These are phyloP conservation scores for Muscina levida DNA, from an alignment of 2,888 invertebrate species.

Conservation along the genomic window DNA sequence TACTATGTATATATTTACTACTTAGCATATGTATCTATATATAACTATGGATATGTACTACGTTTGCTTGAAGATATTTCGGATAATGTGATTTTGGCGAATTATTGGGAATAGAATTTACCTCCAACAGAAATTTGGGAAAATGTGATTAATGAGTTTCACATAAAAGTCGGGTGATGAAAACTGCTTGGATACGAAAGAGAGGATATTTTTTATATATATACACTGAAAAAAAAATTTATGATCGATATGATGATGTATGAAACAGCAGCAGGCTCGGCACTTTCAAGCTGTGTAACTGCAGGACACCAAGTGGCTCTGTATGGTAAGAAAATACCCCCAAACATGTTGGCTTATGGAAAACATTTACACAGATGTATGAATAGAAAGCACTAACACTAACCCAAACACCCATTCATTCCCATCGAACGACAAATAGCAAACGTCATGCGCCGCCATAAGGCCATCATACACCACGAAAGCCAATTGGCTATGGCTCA, in stretches of 20 bases:
- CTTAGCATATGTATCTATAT: neutral
- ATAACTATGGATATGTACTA: neutral
- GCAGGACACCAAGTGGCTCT: neutral
- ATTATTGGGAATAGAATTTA: conserved; percentile 6
- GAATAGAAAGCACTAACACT: conserved; percentile 39
- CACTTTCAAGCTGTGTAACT: neutral
- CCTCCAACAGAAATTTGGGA: conserved; percentile 18
- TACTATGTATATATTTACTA: conserved; percentile 6
- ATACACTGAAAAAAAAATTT: conserved; percentile 23
- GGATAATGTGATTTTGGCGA: neutral
- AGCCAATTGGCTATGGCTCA: neutral
- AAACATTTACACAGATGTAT: conserved; percentile 26
- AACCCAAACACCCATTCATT: conserved; percentile 61
- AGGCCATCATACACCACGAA: conserved; percentile 52
- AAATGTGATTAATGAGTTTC: conserved; percentile 17
- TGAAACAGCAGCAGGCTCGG: too few species aligned
- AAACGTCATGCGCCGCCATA: too few species aligned
- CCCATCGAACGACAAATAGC: conserved; percentile 36
- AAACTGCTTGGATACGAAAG: neutral
- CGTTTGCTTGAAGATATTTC: too few species aligned
- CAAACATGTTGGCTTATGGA: neutral
- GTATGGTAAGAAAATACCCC: neutral
- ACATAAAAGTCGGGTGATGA: too few species aligned
- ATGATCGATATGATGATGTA: conserved; percentile 3
- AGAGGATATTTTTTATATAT: conserved; percentile 5